These are phyloP conservation scores for Misgurnus mizolepis DNA, from an alignment of 2,113 vertebrate genomes.

Conservation along the genomic window DNA sequence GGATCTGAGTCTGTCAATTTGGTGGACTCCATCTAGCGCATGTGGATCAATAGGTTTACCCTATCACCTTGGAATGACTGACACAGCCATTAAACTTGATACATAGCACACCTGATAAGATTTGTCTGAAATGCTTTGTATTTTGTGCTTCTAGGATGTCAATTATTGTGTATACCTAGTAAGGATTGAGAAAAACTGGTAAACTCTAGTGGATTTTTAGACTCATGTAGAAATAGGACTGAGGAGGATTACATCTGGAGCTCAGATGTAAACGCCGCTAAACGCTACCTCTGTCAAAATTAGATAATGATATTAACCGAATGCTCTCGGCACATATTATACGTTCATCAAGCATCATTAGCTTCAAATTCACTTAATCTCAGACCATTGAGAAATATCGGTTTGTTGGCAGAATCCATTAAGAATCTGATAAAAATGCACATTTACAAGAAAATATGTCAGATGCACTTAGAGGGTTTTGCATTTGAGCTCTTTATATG, in stretches of 20 bases:
- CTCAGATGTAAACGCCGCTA: too few species aligned
- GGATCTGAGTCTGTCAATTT: constrained; percentile 9
- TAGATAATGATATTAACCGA: too few species aligned
- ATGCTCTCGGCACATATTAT: too few species aligned
- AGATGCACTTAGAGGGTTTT: too few species aligned
- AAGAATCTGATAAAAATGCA: too few species aligned
- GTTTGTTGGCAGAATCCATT: too few species aligned
- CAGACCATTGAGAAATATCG: too few species aligned
- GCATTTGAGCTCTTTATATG: not conserved
- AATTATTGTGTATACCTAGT: not conserved
- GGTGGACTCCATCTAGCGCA: constrained; percentile 24
- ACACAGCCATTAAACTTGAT: constrained; percentile 3
- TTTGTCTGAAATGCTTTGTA: not conserved
- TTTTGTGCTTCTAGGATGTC: constrained; percentile 4
- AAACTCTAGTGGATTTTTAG: not conserved
- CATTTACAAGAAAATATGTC: too few species aligned
- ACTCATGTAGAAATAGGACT: not conserved
- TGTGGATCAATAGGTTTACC: constrained; percentile 10
- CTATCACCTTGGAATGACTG: constrained; percentile 18
- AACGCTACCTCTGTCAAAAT: too few species aligned
- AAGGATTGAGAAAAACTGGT: not conserved
- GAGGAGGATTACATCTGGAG: too few species aligned
- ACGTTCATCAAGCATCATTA: too few species aligned
- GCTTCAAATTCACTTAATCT: too few species aligned
- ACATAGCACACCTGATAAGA: not conserved